phyloP scores from a whole-genome alignment of 2,113 vertebrate genomes.

The Phyllostomus discolor region DNA sequence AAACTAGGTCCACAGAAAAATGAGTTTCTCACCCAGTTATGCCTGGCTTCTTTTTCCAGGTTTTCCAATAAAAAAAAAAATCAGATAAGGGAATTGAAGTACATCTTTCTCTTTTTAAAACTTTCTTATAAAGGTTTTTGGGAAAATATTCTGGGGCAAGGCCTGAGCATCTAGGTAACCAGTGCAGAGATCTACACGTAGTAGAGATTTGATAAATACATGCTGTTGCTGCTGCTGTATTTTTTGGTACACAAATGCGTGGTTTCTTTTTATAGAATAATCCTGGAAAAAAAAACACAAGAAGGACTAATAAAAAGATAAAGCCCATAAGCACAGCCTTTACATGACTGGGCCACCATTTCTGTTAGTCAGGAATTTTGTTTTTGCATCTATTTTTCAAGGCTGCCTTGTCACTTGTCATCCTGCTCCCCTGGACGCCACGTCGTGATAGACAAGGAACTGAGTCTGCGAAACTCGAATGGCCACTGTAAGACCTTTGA shows the following conservation, averaged over 20 bases:
- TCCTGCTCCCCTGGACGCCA: neutral
- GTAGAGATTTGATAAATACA: neutral
- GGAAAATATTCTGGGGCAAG: neutral
- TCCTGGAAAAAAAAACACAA: neutral
- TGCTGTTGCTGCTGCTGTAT: neutral
- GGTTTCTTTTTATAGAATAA: neutral
- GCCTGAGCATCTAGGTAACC: neutral
- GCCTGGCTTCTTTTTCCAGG: neutral
- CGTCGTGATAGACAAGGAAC: neutral
- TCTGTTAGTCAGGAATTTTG: slow-evolving; percentile 6
- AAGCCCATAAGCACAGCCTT: neutral
- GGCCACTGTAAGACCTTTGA: neutral
- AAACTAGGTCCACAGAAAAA: neutral
- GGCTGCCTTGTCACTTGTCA: neutral
- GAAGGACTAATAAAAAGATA: neutral
- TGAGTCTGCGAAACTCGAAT: neutral
- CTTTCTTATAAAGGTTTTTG: slow-evolving; percentile 9
- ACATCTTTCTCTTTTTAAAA: neutral
- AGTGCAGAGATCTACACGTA: neutral
- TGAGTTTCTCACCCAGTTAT: neutral
- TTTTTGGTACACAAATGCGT: neutral
- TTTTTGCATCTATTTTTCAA: neutral
- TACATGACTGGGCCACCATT: neutral
- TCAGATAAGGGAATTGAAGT: neutral
- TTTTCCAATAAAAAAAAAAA: slow-evolving; percentile 15